Evolutionary conservation across 2,888 invertebrate species (phyloP), one percentile per base, ranked within the genome.

Genomic region (Trichacis sp.): DNA sequence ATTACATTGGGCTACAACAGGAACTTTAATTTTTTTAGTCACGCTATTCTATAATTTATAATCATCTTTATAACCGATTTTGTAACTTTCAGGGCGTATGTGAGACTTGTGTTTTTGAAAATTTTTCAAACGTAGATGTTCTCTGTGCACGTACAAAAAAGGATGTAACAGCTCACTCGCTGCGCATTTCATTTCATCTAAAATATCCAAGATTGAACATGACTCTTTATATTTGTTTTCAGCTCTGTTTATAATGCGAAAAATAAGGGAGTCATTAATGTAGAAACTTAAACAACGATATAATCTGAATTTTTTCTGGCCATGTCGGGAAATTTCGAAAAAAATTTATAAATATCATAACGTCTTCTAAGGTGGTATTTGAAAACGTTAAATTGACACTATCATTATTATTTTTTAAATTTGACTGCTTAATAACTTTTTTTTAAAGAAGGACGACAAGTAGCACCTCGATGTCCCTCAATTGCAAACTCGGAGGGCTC

Each of bases 1-100:
- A 33, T 66, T 58, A n/a, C 62, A 68, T 33, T 71, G 64, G 6
- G 49, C 66, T 4, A 49, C 42, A 6, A 66, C 15, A 36, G 52
- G 58, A 40, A 55, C 38, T 33, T 24, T 51, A 12, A 51, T 15
- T 42, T 63, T 57, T 11, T 8, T 43, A 48, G 47, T 30, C n/a
- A 45, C 14, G 38, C 33, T 46, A 51, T 53, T 42, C 45, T 47
- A 47, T 11, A 50, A 17, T 54, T 46, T 63, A 29, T 30, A 64
- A 45, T 66, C 62, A 24, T 17, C 15, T 61, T 62, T 36, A 49
- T 61, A 54, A 19, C 68, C 65, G n/a, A 60, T 47, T 14, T 47
- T 36, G 18, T 43, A 45, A 60, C 24, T 36, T 47, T 56, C 29
- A 1, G 64, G 66, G 12, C 36, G 17, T 45, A 64, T 61, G 20